These are phyloP conservation scores for Zaprionus camerounensis DNA, from an alignment of 1,140 invertebrate species.

Conservation along the genomic window DNA sequence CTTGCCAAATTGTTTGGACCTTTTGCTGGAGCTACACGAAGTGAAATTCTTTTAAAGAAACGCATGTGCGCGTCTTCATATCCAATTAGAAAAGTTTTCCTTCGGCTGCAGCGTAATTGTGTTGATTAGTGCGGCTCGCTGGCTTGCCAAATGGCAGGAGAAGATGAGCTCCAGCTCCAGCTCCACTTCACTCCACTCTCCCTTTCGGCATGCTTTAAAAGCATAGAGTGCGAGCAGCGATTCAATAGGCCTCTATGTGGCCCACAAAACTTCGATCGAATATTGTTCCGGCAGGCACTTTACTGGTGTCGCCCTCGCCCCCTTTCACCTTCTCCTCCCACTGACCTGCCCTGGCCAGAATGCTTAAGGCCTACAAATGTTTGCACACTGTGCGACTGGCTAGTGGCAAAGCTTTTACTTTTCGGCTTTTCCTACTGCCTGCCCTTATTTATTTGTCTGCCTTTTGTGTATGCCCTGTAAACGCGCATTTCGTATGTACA, in stretches of 20 bases:
- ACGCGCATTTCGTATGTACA: constrained; percentile 3
- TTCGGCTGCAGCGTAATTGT: constrained; percentile 77
- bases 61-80: constrained; percentile 82
- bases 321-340: constrained; percentile 3
- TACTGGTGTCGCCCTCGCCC: constrained; percentile 4
- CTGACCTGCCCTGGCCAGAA: constrained; percentile 19
- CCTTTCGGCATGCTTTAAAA: constrained; percentile 52
- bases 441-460: constrained; percentile 50
- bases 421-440: constrained; percentile 74
- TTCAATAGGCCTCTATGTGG: constrained; percentile 37
- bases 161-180: constrained; percentile 28
- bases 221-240: background rate
- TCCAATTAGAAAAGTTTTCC: constrained; percentile 82
- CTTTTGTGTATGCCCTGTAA: constrained; percentile 35
- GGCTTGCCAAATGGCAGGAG: constrained; percentile 34
- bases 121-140: constrained; percentile 81
- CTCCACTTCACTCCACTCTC: background rate
- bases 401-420: constrained; percentile 71
- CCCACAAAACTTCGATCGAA: constrained; percentile 72
- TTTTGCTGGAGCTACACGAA: constrained; percentile 40
- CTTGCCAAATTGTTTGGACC: constrained; percentile 78
- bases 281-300: constrained; percentile 60
- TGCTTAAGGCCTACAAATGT: constrained; percentile 64
- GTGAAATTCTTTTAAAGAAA: constrained; percentile 76
- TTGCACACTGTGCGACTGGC: constrained; percentile 72